Evolutionary conservation across 2,113 vertebrate genomes (phyloP), one percentile per base, ranked within the genome.

Genomic region (Centropus bengalensis): DNA sequence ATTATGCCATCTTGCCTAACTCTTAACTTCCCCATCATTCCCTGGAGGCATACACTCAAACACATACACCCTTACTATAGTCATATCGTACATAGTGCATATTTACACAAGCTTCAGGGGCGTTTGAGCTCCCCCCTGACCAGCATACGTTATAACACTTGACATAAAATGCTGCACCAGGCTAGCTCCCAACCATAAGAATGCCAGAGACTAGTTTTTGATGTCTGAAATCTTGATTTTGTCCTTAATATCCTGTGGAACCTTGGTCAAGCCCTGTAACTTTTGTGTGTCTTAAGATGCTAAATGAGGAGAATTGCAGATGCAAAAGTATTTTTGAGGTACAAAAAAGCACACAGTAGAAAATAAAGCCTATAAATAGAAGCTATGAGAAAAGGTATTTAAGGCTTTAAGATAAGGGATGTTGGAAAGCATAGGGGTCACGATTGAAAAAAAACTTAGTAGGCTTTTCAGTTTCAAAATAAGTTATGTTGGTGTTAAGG

Each of bases 381-480:
- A 94, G 15, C 52, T 79, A 66, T 3, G 27, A 85, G 78, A 92
- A 93, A 85, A 94, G 38, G 54, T 20, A 73, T 83, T 94, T 94
- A 92, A 88, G 60, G 32, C 54, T 96, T 96, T 82, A 96, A 94
- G 96, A 96, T 94, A 92, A 96, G 71, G 56, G 81, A 86, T 93
- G 77, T 76, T 83, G 69, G 60, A 88, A 95, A 49, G 85, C 60
- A 32, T 91, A 88, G 32, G 45, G 89, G 93, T 94, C 91, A 96
- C 45, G 45, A 82, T 18, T 60, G 75, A 96, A 96, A 96, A 96
- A 93, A 94, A 96, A 96, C 96, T 94, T 96, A 90, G 91, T 83
- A 97, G 89, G 86, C 93, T 89, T 97, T 97, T 96, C 91, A 95
- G 76, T 97, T 94, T 93, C 91, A 79, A 86, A 75, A 93, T 89